Conservation (phyloP, 2,888 invertebrate species). For the Eristalis intricaria region DNA sequence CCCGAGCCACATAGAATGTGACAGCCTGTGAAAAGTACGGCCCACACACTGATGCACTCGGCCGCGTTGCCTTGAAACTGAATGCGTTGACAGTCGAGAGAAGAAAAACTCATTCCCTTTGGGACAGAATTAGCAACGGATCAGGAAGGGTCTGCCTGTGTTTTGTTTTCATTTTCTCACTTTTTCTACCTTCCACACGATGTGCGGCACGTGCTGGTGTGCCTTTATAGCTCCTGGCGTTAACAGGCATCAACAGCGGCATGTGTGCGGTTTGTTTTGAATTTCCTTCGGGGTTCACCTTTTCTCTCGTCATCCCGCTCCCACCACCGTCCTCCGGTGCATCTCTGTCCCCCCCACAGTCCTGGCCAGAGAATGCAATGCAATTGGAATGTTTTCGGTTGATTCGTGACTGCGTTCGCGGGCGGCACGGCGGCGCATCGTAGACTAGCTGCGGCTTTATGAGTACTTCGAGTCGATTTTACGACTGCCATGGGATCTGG, state of each 20-base stretch:
- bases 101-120: conserved; percentile 37
- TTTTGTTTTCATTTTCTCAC: conserved; percentile 24
- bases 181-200: conserved; percentile 35
- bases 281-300: conserved; percentile 20
- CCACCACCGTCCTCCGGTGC: neutral
- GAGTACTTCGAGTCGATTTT: conserved; percentile 34
- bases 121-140: conserved; percentile 62
- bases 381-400: conserved; percentile 22
- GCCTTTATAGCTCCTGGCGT: conserved; percentile 52
- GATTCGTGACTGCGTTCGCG: conserved; percentile 27
- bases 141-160: neutral
- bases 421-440: neutral
- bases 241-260: conserved; percentile 50
- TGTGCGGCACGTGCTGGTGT: conserved; percentile 56
- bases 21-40: neutral
- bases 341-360: neutral
- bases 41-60: neutral
- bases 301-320: neutral
- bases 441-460: conserved; percentile 16
- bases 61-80: neutral
- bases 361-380: neutral
- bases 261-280: conserved; percentile 64
- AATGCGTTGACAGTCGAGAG: conserved; percentile 1
- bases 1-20: neutral
- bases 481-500: conserved; percentile 23